phyloP scores from a whole-genome alignment of 1,140 invertebrate genomes.

The Ectropis grisescens region DNA sequence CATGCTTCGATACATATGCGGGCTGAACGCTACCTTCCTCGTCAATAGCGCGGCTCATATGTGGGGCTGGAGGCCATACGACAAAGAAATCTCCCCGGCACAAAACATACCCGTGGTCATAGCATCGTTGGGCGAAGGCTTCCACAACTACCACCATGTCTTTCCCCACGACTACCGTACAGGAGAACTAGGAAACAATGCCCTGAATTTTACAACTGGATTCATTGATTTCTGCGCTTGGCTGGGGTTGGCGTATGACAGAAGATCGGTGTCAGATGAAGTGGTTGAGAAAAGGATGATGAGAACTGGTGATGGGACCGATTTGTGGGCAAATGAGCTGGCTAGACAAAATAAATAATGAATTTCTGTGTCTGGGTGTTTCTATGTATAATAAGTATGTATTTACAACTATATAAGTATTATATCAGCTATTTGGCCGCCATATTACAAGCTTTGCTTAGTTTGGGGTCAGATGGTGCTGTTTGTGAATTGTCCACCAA shows the following conservation, averaged over 20 bases:
- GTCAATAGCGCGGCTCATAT: conserved; percentile 93
- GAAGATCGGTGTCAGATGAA: conserved; percentile 32
- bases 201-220: conserved; percentile 69
- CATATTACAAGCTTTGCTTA: too few species aligned
- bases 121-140: conserved; percentile 51
- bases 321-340: not conserved
- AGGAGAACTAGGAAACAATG: conserved; percentile 21
- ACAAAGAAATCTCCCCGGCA: conserved; percentile 80
- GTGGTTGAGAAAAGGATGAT: conserved; percentile 57
- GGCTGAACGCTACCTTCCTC: conserved; percentile 90
- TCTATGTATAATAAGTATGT: too few species aligned
- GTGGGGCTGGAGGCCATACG: conserved; percentile 89
- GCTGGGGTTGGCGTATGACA: conserved; percentile 6
- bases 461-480: too few species aligned
- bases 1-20: conserved; percentile 84
- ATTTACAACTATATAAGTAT: too few species aligned
- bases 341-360: too few species aligned
- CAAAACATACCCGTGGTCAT: conserved; percentile 77
- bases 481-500: too few species aligned
- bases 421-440: too few species aligned
- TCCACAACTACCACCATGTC: conserved; percentile 8
- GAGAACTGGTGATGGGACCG: conserved; percentile 28
- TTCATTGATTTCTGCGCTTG: conserved; percentile 75
- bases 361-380: too few species aligned
- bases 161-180: conserved; percentile 8